phyloP scores from a whole-genome alignment of 2,888 invertebrate genomes.

The Nymphalis polychloros region DNA sequence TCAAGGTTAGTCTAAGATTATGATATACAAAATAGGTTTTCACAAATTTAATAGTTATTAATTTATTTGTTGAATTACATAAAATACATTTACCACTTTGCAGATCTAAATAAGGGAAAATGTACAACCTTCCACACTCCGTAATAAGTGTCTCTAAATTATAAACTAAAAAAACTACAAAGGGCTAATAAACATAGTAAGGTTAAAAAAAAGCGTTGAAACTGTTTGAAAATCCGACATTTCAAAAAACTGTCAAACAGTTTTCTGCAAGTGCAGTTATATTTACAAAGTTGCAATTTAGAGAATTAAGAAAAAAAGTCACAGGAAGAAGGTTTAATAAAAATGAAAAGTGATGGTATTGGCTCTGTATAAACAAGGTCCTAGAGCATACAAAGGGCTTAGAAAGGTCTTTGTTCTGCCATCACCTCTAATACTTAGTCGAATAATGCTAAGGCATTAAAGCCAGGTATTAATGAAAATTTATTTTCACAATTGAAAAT shows the following conservation, averaged over 20 bases:
- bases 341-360: constrained; percentile 29
- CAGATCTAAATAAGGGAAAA: too few relatives aligned
- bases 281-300: constrained; percentile 23
- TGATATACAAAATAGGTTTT: too few relatives aligned
- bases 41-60: too few relatives aligned
- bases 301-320: constrained; percentile 23
- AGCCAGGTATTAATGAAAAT: constrained; percentile 13
- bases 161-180: too few relatives aligned
- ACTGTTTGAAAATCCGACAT: neutral
- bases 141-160: too few relatives aligned
- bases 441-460: neutral
- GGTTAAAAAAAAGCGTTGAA: constrained; percentile 5
- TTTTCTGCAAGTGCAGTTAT: constrained; percentile 9
- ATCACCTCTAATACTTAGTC: neutral
- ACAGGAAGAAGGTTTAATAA: constrained; percentile 23
- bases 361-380: constrained; percentile 24
- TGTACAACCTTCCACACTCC: too few relatives aligned
- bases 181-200: too few relatives aligned
- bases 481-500: constrained; percentile 5
- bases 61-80: too few relatives aligned
- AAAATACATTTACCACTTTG: too few relatives aligned
- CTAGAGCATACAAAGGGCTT: constrained; percentile 22
- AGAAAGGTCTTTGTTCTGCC: constrained; percentile 17
- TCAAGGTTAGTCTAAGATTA: too few relatives aligned
- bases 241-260: neutral